Evolutionary conservation across 2,888 invertebrate species (phyloP).

Genomic region (Pachycephus smyrnensis): DNA sequence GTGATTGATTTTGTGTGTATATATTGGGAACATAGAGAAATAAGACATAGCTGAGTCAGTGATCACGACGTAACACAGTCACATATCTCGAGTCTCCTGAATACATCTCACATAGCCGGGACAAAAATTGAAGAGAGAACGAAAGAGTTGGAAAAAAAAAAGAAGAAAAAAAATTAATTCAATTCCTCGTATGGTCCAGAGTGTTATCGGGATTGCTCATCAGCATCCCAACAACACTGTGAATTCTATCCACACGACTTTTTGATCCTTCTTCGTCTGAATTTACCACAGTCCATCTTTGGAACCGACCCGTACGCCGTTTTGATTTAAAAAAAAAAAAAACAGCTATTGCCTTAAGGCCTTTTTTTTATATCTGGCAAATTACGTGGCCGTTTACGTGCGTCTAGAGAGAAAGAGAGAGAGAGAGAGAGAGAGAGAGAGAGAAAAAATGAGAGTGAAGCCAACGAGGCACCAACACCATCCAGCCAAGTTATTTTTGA

Average conservation of each 20-base stretch:
- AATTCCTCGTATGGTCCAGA: background rate
- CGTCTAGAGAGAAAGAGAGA: background rate
- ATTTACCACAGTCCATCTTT: background rate
- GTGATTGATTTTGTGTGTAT: constrained; percentile 37
- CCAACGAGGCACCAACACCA: constrained; percentile 14
- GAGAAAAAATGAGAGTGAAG: background rate
- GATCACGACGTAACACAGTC: constrained; percentile 25
- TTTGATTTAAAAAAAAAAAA: background rate
- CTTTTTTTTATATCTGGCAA: background rate
- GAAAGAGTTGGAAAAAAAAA: background rate
- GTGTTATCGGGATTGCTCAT: background rate
- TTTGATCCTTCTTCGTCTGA: background rate
- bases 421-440: background rate
- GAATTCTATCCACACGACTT: background rate
- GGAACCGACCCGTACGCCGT: background rate
- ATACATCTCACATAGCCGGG: constrained; percentile 35
- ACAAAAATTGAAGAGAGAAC: background rate
- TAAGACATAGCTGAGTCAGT: constrained; percentile 63
- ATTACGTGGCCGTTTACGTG: background rate
- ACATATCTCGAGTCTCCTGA: constrained; percentile 8
- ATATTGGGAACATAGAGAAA: constrained; percentile 52
- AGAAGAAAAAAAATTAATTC: background rate
- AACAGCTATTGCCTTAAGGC: background rate
- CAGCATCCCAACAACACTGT: background rate
- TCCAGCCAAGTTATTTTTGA: constrained; percentile 61